Evolutionary conservation across 1,140 invertebrate species (phyloP).

Genomic region (Littorina saxatilis): DNA sequence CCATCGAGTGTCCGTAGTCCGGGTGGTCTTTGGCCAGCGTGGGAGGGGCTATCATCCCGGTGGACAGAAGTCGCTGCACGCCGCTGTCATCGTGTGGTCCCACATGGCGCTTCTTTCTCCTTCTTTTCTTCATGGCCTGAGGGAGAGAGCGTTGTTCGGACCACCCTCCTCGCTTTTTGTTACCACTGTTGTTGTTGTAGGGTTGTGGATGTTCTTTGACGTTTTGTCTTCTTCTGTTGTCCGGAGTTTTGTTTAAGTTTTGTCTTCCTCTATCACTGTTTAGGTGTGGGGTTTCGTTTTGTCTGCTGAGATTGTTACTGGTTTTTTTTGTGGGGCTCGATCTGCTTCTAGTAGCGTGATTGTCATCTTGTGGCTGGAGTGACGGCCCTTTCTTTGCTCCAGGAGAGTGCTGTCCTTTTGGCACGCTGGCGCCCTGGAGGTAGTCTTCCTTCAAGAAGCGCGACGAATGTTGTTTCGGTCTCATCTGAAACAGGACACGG

Average conservation of each 20-base stretch:
- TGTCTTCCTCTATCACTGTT: no score
- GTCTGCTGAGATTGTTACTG: not conserved
- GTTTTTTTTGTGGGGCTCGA: no score
- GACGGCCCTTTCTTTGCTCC: not conserved
- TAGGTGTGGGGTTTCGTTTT: not conserved
- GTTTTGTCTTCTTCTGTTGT: not conserved
- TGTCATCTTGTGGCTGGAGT: not conserved
- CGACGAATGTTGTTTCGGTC: no score
- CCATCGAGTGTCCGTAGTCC: conserved; percentile 73
- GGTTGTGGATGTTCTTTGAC: not conserved
- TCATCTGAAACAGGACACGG: no score
- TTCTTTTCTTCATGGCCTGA: not conserved
- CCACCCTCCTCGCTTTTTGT: not conserved
- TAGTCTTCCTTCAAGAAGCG: no score
- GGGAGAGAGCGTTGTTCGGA: no score
- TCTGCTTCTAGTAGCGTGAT: no score
- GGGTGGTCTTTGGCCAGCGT: conserved; percentile 62
- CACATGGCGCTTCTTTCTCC: conserved; percentile 69
- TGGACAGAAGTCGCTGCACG: conserved; percentile 76
- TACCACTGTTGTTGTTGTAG: not conserved
- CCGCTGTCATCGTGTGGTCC: conserved; percentile 77
- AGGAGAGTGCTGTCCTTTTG: not conserved
- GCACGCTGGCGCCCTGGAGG: no score
- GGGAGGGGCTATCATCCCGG: conserved; percentile 76
- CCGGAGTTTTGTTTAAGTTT: no score